Percentiles rank a stretch among this genome's conserved stretches.
These are phyloP conservation scores for Odontocerum albicorne DNA, from an alignment of 2,888 invertebrate genomes.

Conservation along the genomic window DNA sequence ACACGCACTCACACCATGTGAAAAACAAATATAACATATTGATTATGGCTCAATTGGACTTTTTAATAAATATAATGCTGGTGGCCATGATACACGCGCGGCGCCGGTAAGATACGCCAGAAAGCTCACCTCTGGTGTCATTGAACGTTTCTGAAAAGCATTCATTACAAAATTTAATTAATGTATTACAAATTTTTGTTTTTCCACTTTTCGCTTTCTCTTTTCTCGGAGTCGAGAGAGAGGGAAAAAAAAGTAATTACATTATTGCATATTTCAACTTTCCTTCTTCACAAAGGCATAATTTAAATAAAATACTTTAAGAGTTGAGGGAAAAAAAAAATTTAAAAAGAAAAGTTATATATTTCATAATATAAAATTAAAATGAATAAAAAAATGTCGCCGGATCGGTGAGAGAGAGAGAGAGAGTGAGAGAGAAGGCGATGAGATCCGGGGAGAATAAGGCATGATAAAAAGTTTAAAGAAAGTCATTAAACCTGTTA, in stretches of 20 bases:
- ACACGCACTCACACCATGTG: too few species aligned
- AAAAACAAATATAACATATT: too few species aligned
- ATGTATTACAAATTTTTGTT: too few species aligned
- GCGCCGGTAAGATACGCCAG: too few species aligned
- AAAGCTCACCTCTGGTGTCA: too few species aligned
- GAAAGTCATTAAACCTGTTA: constrained; percentile 37
- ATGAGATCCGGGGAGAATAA: constrained; percentile 20
- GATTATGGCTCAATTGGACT: too few species aligned
- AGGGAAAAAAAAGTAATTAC: constrained; percentile 3
- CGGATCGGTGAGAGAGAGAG: constrained; percentile 19
- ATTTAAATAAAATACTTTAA: constrained; percentile 27
- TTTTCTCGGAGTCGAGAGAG: too few species aligned
- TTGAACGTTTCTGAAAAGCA: too few species aligned
- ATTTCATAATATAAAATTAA: constrained; percentile 21
- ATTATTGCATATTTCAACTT: not conserved
- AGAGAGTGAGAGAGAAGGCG: constrained; percentile 5
- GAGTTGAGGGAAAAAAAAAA: constrained; percentile 20
- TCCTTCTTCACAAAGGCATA: constrained; percentile 13
- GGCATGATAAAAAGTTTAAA: constrained; percentile 34
- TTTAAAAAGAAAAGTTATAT: constrained; percentile 24
- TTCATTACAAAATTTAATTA: too few species aligned
- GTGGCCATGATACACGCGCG: too few species aligned
- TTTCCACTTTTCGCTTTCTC: too few species aligned
- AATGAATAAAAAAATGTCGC: constrained; percentile 25
- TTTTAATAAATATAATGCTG: too few species aligned